phyloP scores from a whole-genome alignment of 1,140 invertebrate genomes.

The Sesamia nonagrioides region DNA sequence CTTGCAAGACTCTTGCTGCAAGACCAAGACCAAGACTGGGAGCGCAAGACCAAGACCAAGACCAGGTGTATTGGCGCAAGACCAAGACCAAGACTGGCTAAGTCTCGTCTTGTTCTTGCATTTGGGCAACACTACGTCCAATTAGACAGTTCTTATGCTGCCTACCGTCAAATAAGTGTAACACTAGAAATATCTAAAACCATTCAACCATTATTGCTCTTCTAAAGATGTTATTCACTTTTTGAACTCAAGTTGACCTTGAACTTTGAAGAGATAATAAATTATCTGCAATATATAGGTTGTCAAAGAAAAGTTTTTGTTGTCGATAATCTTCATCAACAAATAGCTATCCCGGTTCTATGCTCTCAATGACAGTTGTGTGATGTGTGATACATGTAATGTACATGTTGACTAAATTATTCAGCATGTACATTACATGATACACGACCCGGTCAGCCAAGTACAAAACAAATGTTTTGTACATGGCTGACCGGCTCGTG shows the following conservation, averaged over 20 bases:
- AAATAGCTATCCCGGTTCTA: constrained; percentile 1
- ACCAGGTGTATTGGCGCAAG: too few species aligned
- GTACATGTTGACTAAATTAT: too few species aligned
- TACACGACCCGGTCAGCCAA: too few species aligned
- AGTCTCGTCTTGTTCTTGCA: too few species aligned
- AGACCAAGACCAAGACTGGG: too few species aligned
- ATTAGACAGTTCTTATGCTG: too few species aligned
- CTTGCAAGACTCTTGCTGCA: too few species aligned
- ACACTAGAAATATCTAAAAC: neutral
- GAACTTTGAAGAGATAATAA: constrained; percentile 9
- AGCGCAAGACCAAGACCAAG: too few species aligned
- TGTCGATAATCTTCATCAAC: constrained; percentile 21
- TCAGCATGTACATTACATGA: too few species aligned
- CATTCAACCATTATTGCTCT: neutral
- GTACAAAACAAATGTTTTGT: constrained; percentile 2
- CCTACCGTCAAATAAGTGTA: neutral
- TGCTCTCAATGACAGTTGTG: neutral
- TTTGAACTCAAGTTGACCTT: too few species aligned
- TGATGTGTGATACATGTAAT: constrained; percentile 14
- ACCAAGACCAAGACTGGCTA: too few species aligned
- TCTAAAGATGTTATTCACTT: neutral
- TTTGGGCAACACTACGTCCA: too few species aligned
- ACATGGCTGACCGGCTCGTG: neutral
- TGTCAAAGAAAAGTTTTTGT: constrained; percentile 7
- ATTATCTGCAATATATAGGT: constrained; percentile 2